Conservation (phyloP, 2,797 vertebrate species). For the Phrynocephalus guinanensis region DNA sequence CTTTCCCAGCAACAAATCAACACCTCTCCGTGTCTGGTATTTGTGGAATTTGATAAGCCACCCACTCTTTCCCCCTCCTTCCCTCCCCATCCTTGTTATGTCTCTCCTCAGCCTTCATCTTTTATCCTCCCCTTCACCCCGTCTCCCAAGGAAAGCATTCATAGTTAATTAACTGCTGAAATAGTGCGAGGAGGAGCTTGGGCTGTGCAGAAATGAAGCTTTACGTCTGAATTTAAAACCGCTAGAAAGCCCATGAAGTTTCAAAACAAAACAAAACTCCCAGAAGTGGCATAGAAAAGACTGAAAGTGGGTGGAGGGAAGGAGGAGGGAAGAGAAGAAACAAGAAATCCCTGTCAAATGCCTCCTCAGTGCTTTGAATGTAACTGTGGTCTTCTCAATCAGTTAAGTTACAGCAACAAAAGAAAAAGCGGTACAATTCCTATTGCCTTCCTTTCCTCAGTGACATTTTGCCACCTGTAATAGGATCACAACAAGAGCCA, state of each 20-base stretch:
- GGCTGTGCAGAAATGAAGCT: conserved; percentile 61
- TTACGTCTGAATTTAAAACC: conserved; percentile 64
- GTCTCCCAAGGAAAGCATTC: conserved; percentile 76
- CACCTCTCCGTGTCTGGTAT: conserved; percentile 73
- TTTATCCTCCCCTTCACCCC: conserved; percentile 69
- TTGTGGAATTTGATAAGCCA: conserved; percentile 78
- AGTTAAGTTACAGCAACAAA: conserved; percentile 59
- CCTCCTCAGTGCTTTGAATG: conserved; percentile 67
- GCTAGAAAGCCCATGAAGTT: conserved; percentile 59
- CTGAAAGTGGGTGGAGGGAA: neutral
- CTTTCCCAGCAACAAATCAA: conserved; percentile 77
- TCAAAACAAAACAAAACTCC: conserved; percentile 34
- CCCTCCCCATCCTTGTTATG: conserved; percentile 66
- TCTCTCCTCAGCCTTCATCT: conserved; percentile 74
- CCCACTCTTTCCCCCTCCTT: conserved; percentile 67
- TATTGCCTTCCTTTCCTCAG: conserved; percentile 59
- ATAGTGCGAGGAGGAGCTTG: conserved; percentile 69
- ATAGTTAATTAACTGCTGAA: conserved; percentile 79
- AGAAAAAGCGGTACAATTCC: conserved; percentile 59
- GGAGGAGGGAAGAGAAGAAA: conserved; percentile 15
- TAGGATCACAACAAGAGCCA: conserved; percentile 13
- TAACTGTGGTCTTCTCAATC: conserved; percentile 60
- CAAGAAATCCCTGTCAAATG: conserved; percentile 59
- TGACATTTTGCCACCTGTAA: conserved; percentile 55
- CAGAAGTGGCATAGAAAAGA: conserved; percentile 53